Percentiles rank a stretch among this genome's conserved stretches.
phyloP scores from a whole-genome alignment of 2,113 vertebrate species.

The Calonectris borealis region DNA sequence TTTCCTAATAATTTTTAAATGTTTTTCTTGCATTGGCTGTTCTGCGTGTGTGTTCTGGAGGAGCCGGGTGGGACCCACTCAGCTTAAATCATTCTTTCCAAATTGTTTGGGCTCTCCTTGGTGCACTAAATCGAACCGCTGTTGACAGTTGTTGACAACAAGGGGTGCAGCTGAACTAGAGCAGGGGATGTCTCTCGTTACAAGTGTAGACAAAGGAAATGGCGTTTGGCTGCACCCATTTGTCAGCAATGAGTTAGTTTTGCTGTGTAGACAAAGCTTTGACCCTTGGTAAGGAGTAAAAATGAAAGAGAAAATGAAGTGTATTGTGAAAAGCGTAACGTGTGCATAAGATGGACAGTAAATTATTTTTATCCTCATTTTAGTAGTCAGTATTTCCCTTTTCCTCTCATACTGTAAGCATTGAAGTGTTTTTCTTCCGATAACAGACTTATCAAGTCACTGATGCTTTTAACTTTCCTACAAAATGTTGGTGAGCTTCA shows the following conservation, averaged over 20 bases:
- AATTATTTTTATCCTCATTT: background rate
- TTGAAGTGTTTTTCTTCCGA: background rate
- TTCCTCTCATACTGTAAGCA: background rate
- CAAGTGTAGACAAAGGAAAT: constrained; percentile 27
- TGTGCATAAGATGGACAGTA: background rate
- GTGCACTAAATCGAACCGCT: background rate
- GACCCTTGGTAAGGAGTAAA: background rate
- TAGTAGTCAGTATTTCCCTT: background rate
- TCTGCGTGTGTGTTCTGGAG: constrained; percentile 20
- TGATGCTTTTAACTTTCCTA: background rate
- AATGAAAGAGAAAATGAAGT: background rate
- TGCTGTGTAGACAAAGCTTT: background rate
- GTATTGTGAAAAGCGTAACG: background rate
- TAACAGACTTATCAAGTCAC: background rate
- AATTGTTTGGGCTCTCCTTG: constrained; percentile 22
- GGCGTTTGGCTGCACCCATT: background rate
- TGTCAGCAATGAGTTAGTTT: constrained; percentile 23
- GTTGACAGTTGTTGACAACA: constrained; percentile 28
- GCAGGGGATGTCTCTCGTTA: background rate
- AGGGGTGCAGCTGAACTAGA: constrained; percentile 25
- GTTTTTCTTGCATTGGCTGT: background rate
- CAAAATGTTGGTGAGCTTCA: background rate
- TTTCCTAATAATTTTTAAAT: constrained; percentile 7
- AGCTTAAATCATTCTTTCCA: constrained; percentile 10
- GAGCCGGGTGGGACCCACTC: background rate